Conservation (phyloP, 2,888 invertebrate genomes). For the Chymomyza procnemis region DNA sequence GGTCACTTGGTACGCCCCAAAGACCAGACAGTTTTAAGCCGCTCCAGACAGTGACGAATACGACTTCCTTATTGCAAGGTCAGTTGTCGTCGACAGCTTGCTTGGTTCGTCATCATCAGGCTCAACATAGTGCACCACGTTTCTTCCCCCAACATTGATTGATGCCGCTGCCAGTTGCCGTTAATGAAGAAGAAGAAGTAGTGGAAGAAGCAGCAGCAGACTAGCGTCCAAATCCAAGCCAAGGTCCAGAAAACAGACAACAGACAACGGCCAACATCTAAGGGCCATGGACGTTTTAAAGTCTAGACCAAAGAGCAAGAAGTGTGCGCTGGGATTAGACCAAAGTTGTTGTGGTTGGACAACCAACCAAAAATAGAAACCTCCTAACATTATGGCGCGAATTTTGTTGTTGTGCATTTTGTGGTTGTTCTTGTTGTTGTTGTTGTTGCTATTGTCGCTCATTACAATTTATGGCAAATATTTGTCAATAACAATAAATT, state of each 20-base stretch:
- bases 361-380: slow-evolving; percentile 43
- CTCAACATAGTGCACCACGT: background rate
- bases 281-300: background rate
- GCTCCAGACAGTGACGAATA: slow-evolving; percentile 64
- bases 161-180: slow-evolving; percentile 71
- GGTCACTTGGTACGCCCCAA: background rate
- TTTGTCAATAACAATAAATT: slow-evolving; percentile 71
- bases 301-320: slow-evolving; percentile 37
- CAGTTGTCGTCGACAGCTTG: slow-evolving; percentile 34
- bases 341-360: background rate
- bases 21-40: background rate
- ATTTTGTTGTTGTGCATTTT: slow-evolving; percentile 3
- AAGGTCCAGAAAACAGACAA: slow-evolving; percentile 10
- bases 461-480: slow-evolving; percentile 22
- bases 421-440: slow-evolving; percentile 6
- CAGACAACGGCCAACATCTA: background rate
- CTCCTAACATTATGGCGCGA: slow-evolving; percentile 45
- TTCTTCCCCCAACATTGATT: slow-evolving; percentile 52
- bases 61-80: slow-evolving; percentile 70
- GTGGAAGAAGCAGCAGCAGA: background rate
- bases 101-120: background rate
- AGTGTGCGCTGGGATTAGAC: slow-evolving; percentile 57
- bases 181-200: slow-evolving; percentile 34
- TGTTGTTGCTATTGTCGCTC: slow-evolving; percentile 8
- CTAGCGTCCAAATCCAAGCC: slow-evolving; percentile 3